Evolutionary conservation across 1,140 invertebrate species (phyloP).

Genomic region (Dermatophagoides farinae): DNA sequence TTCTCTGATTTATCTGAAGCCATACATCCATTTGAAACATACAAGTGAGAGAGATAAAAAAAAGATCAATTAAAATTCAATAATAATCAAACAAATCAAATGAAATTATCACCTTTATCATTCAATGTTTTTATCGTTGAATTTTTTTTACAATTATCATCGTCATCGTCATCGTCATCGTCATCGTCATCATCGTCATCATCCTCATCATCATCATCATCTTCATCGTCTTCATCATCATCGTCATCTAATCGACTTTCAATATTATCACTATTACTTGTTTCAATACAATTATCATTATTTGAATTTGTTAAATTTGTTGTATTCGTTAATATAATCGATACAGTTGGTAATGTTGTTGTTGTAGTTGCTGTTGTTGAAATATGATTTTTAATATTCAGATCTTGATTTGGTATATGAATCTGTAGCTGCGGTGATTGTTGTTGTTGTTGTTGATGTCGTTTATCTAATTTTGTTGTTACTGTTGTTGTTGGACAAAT

Average conservation of each 20-base stretch:
- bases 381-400: no score
- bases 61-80: no score
- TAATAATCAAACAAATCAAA: no score
- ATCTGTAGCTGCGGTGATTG: neutral
- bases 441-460: constrained; percentile 10
- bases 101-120: no score
- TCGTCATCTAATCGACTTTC: constrained; percentile 18
- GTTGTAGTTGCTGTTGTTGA: no score
- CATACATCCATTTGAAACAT: no score
- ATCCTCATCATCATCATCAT: constrained; percentile 21
- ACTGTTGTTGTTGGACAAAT: neutral
- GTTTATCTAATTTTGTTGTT: neutral
- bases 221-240: constrained; percentile 15
- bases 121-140: no score
- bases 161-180: neutral
- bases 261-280: constrained; percentile 14
- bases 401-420: no score
- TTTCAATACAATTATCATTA: constrained; percentile 3
- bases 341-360: no score
- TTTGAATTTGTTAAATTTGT: neutral
- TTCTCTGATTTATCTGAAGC: no score
- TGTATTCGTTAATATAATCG: neutral
- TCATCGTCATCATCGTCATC: constrained; percentile 18
- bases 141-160: neutral
- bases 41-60: no score